Evolutionary conservation across 2,888 invertebrate genomes (phyloP), one percentile per base, ranked within the genome.

Genomic region (Podotricha telesiphe): DNA sequence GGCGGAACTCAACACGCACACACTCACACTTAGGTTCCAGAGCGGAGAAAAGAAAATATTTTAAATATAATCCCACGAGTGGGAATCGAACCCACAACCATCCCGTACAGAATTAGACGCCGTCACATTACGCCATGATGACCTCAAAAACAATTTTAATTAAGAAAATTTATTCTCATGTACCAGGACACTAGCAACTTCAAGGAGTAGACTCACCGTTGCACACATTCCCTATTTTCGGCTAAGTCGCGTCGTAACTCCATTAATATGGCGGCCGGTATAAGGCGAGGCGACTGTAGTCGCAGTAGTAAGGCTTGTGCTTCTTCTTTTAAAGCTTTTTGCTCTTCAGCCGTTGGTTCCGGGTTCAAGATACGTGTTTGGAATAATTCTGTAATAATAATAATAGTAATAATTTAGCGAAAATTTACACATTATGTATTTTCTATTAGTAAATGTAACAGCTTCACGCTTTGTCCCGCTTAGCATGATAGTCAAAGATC

Each of bases 331-430:
- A 97, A 88, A 20, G 89, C 87, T 68, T 93, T 93, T 74, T 96
- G 90, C 72, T 96, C 95, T 13, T 89, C 90, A 2, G 89, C 87
- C 2, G 93, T 94, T 71, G 97, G 90, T 69, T 97, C 96, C 0
- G 97, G 97, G 80, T 95, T 96, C 70, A 97, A 88, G 72, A 97
- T 94, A 76, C 95, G 95, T 45, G 94, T 95, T 88, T 97, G 97
- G 78, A 98, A 96, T 80, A 96, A 95, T 88, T 97, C 97, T 97
- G 87, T 15, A 89, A 79, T 47, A 4, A n/a, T n/a, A n/a, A n/a
- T n/a, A n/a, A n/a, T n/a, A 1, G 42, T 42, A 42, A 13, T 42
- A 13, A 48, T 48, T 8, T 8, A 50, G 11, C 48, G 20, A 50
- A 50, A 45, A 28, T 28, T 28, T 28, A 28, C 6, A 28, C 6